Conservation (phyloP, 2,113 vertebrate species). For the Morone chrysops region DNA sequence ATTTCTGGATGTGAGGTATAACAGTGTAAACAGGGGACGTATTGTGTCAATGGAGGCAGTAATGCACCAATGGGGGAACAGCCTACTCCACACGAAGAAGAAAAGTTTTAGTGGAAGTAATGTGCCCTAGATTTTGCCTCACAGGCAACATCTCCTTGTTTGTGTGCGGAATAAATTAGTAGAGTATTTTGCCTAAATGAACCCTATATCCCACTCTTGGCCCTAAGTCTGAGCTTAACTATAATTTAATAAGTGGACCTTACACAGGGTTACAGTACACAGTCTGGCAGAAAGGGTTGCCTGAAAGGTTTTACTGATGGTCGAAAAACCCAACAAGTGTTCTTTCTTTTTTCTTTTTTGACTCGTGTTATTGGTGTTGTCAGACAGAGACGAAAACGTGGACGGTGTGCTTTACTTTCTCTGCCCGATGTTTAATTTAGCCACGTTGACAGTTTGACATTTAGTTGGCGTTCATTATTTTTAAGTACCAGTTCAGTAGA, state of each 20-base stretch:
- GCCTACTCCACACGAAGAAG: slow-evolving; percentile 7
- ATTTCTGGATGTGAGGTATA: background rate
- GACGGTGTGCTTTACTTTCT: slow-evolving; percentile 8
- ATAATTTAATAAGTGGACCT: fast-evolving
- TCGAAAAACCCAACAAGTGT: fast-evolving
- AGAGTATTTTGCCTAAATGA: background rate
- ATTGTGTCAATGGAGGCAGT: background rate
- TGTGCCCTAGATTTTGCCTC: fast-evolving
- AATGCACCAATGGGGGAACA: background rate
- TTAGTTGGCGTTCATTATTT: background rate
- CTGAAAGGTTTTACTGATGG: background rate
- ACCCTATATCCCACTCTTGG: fast-evolving
- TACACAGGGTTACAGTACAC: fast-evolving
- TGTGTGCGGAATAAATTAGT: fast-evolving
- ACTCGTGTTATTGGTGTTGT: slow-evolving; percentile 38
- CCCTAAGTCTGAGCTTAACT: fast-evolving
- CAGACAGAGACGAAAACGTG: slow-evolving; percentile 53
- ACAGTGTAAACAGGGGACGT: no score
- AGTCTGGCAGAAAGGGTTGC: background rate
- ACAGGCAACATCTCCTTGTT: background rate
- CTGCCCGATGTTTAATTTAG: background rate
- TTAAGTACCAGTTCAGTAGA: background rate
- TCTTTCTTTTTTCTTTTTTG: background rate
- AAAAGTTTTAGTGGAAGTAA: fast-evolving
- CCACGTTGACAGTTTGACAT: background rate